Base-by-base conservation (phyloP, 2,113 vertebrate genomes). In the Vidua chalybeata region DNA sequence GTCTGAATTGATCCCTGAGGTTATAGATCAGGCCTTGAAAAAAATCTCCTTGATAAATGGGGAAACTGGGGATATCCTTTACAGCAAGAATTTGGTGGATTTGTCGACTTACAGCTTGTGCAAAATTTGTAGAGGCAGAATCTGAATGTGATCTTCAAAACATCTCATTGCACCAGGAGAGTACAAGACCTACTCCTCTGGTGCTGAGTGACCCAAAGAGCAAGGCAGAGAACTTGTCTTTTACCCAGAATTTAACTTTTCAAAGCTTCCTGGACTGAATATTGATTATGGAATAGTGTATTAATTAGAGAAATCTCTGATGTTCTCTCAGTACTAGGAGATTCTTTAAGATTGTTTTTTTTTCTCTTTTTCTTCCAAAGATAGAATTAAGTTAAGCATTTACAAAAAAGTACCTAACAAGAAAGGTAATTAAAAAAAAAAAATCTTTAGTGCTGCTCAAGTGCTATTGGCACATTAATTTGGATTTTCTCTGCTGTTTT, bases 1-100 rank as follows among this genome's bases (percentile, higher is more conserved):
- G 85, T 87, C 79, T 54, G 68, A 93, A 95, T 81, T 86, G 90
- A 89, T 96, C 88, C 83, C 88, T 54, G 68, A 86, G 85, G 92
- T 94, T 96, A 86, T 63, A 94, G 92, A 90, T 78, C 48, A 88
- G 37, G 49, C 63, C 68, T 93, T 76, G 72, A 55, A 94, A 84
- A 84, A 93, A 67, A 58, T 27, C 84, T 88, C 27, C 79, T 90
- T 88, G 82, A 86, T 81, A 92, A 77, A 84, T 46, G 39, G 39
- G 39, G 52, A 77, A 77, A 26, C 30, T 61, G 59, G 85, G 68
- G 85, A 81, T 84, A 63, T 39, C 17, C 84, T 83, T 80, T 56
- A 12, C 27, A 78, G 52, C 14, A 24, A 67, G 24, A 9, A 8
- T 22, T 79, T 82, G 71, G 58, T 63, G 84, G 43, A 66, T 93